Evolutionary conservation across 2,113 vertebrate genomes (phyloP).

Genomic region (Montifringilla adamsi): DNA sequence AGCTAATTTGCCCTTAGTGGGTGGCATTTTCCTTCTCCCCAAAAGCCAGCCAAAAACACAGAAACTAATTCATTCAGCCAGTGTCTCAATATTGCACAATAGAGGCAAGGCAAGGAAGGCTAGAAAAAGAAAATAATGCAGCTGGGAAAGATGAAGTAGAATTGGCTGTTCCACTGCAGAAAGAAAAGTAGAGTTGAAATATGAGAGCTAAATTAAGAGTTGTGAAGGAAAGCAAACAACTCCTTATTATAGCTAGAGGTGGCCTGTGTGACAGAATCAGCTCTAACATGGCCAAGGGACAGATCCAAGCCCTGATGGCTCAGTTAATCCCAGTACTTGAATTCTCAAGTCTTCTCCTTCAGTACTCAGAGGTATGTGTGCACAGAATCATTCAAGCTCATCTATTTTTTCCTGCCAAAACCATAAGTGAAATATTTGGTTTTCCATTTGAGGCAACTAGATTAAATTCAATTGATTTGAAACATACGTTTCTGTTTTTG

Average conservation of each 20-base stretch:
- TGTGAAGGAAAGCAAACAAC: not conserved
- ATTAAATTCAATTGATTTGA: not conserved
- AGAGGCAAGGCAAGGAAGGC: not conserved
- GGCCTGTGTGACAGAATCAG: not conserved
- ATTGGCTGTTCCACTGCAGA: not conserved
- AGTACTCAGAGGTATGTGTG: not conserved
- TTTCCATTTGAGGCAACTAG: not conserved
- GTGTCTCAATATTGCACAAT: not conserved
- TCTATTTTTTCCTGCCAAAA: not conserved
- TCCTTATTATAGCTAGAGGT: not conserved
- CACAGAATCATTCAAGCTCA: not conserved
- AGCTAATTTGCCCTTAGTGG: not conserved
- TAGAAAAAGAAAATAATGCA: not conserved
- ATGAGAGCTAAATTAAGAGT: not conserved
- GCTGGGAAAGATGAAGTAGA: not conserved
- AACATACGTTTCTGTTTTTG: not conserved
- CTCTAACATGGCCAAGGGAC: not conserved
- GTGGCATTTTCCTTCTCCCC: not conserved
- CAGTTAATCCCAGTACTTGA: not conserved
- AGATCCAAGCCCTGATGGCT: not conserved
- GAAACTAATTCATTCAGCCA: not conserved
- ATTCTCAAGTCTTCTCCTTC: not conserved
- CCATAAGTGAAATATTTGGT: rapidly evolving
- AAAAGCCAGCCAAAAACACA: not conserved
- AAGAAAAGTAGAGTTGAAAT: not conserved